These are phyloP conservation scores for Centruroides vittatus DNA, from an alignment of 1,140 invertebrate genomes.

Conservation along the genomic window DNA sequence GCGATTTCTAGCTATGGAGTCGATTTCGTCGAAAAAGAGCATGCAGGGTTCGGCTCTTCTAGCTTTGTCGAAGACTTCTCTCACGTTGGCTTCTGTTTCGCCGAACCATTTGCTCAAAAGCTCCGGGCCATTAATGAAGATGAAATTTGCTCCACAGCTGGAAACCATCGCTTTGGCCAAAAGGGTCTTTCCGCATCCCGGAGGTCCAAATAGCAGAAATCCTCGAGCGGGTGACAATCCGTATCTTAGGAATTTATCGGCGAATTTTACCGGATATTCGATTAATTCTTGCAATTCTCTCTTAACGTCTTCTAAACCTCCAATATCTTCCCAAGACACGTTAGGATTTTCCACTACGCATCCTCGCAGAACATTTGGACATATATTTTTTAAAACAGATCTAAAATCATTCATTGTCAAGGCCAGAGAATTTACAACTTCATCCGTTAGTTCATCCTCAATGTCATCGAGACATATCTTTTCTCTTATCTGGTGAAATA, in stretches of 20 bases:
- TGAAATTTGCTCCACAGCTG: constrained; percentile 83
- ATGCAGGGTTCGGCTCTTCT: constrained; percentile 25
- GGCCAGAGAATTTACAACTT: constrained; percentile 68
- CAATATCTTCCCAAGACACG: constrained; percentile 93
- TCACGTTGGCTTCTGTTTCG: constrained; percentile 97
- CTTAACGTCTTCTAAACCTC: constrained; percentile 92
- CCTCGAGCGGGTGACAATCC: constrained; percentile 98
- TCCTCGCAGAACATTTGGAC: constrained; percentile 95
- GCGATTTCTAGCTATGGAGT: too few species aligned
- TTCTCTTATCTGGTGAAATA: constrained; percentile 91
- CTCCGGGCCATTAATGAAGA: constrained; percentile 97
- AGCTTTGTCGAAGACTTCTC: constrained; percentile 94
- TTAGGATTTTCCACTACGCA: constrained; percentile 91
- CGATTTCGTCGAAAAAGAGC: too few species aligned
- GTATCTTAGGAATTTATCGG: constrained; percentile 99
- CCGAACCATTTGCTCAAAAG: constrained; percentile 99
- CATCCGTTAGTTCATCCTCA: constrained; percentile 73
- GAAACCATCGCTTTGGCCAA: constrained; percentile 67
- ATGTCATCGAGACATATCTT: constrained; percentile 79
- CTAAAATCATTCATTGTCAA: constrained; percentile 99
- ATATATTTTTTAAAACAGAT: constrained; percentile 94
- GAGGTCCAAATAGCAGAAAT: constrained; percentile 34
- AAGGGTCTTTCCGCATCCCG: constrained; percentile 85
- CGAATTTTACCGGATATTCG: constrained; percentile 97
- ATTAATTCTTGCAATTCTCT: constrained; percentile 93